These are phyloP conservation scores for Tenebrosternarchus preto DNA, from an alignment of 2,113 vertebrate species.

Conservation along the genomic window DNA sequence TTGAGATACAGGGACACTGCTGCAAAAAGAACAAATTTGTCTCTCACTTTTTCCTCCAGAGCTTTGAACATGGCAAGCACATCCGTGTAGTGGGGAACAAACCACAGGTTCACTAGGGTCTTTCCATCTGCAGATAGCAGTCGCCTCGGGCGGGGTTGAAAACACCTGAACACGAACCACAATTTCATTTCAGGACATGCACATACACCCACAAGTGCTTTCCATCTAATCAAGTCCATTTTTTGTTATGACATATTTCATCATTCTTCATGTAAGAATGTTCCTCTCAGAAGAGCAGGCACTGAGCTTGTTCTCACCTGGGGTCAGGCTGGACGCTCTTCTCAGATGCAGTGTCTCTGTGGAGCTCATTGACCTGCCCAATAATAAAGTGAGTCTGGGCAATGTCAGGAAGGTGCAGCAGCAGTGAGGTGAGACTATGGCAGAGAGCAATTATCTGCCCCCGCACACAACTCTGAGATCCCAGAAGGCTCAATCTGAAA, in stretches of 20 bases:
- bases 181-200: background rate
- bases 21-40: background rate
- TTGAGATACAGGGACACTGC: background rate
- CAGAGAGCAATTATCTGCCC: constrained; percentile 70
- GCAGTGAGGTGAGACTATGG: constrained; percentile 65
- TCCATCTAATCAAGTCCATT: background rate
- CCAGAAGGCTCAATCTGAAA: constrained; percentile 64
- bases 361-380: constrained; percentile 59
- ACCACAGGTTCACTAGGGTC: constrained; percentile 75
- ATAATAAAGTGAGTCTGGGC: constrained; percentile 70
- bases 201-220: background rate
- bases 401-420: constrained; percentile 68
- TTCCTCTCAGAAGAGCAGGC: background rate
- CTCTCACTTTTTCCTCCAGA: constrained; percentile 71
- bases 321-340: constrained; percentile 58
- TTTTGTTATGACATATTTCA: background rate
- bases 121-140: constrained; percentile 71
- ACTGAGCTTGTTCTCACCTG: constrained; percentile 57
- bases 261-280: background rate
- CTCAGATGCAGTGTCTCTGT: constrained; percentile 53
- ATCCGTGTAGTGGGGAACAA: constrained; percentile 71
- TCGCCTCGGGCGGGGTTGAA: constrained; percentile 47
- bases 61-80: constrained; percentile 74
- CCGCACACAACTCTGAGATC: constrained; percentile 66
- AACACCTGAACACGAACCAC: constrained; percentile 59